Percentiles rank a stretch among this genome's conserved stretches.
Evolutionary conservation across 2,113 vertebrate genomes (phyloP).

Genomic region (Pterocles burchelli): DNA sequence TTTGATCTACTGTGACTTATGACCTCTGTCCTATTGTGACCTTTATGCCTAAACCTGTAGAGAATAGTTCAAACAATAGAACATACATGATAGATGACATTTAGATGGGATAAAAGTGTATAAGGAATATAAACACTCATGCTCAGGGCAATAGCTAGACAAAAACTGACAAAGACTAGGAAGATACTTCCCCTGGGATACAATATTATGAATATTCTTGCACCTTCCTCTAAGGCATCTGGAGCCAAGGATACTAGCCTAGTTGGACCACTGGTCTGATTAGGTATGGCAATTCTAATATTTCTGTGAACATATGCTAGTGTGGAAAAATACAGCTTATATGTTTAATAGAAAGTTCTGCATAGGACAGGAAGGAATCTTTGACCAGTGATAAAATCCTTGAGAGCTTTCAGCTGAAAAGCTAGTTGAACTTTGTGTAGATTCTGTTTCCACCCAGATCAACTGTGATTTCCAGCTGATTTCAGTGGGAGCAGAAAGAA

Average conservation of each 20-base stretch:
- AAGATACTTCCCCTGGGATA: neutral
- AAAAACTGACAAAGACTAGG: neutral
- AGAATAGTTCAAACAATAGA: constrained; percentile 51
- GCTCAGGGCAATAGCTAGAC: neutral
- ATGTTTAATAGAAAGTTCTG: neutral
- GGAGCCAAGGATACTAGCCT: neutral
- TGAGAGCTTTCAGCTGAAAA: constrained; percentile 8
- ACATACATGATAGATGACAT: constrained; percentile 10
- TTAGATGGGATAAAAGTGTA: constrained; percentile 9
- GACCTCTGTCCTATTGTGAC: constrained; percentile 54
- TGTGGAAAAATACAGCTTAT: neutral
- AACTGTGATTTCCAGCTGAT: constrained; percentile 1
- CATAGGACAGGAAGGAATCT: neutral
- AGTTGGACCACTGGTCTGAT: constrained; percentile 1
- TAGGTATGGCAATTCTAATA: constrained; percentile 19
- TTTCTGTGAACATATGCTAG: neutral
- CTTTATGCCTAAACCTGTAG: constrained; percentile 33
- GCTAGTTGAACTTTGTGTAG: neutral
- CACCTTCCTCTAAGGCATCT: neutral
- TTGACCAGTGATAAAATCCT: constrained; percentile 6
- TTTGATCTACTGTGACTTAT: constrained; percentile 57
- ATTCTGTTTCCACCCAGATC: constrained; percentile 14
- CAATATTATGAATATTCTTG: neutral
- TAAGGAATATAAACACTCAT: neutral
- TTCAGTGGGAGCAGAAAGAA: neutral